Percentiles rank a stretch among this genome's conserved stretches.
phyloP scores from a whole-genome alignment of 2,113 vertebrate species.

The Barbus barbus region DNA sequence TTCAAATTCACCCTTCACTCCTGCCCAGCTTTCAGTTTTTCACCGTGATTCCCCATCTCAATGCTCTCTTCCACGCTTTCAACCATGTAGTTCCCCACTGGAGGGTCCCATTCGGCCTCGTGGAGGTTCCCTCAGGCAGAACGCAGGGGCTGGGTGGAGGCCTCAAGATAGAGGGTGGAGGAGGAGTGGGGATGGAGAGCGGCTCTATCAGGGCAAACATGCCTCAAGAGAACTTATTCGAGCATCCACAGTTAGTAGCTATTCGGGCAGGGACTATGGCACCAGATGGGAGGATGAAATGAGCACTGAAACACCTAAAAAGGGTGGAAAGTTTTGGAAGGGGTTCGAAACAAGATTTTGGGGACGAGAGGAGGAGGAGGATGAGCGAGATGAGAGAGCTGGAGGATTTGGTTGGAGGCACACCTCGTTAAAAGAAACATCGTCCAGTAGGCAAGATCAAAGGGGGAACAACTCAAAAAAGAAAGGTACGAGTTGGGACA shows the following conservation, averaged over 20 bases:
- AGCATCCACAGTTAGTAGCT: constrained; percentile 75
- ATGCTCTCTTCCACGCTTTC: constrained; percentile 75
- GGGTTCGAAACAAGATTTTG: constrained; percentile 72
- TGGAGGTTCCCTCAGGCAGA: constrained; percentile 75
- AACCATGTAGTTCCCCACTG: constrained; percentile 61
- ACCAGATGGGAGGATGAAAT: constrained; percentile 64
- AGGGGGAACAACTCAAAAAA: constrained; percentile 63
- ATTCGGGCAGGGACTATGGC: constrained; percentile 66
- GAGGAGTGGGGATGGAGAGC: constrained; percentile 67
- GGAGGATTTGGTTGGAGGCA: constrained; percentile 67
- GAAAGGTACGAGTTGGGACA: constrained; percentile 68
- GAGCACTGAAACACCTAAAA: constrained; percentile 54
- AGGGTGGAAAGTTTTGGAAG: constrained; percentile 68
- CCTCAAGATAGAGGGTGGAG: constrained; percentile 58
- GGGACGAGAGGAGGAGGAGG: constrained; percentile 68
- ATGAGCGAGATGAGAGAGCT: constrained; percentile 64
- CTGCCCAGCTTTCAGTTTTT: constrained; percentile 77
- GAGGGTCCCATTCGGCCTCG: constrained; percentile 66
- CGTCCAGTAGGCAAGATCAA: constrained; percentile 60
- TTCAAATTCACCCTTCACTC: constrained; percentile 70
- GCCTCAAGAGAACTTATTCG: constrained; percentile 76
- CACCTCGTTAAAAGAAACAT: constrained; percentile 61
- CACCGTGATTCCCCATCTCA: constrained; percentile 74
- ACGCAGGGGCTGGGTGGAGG: constrained; percentile 58
- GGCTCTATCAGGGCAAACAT: constrained; percentile 80